Evolutionary conservation across 2,797 vertebrate genomes (phyloP).

Genomic region (Enteromius unitaeniatus): DNA sequence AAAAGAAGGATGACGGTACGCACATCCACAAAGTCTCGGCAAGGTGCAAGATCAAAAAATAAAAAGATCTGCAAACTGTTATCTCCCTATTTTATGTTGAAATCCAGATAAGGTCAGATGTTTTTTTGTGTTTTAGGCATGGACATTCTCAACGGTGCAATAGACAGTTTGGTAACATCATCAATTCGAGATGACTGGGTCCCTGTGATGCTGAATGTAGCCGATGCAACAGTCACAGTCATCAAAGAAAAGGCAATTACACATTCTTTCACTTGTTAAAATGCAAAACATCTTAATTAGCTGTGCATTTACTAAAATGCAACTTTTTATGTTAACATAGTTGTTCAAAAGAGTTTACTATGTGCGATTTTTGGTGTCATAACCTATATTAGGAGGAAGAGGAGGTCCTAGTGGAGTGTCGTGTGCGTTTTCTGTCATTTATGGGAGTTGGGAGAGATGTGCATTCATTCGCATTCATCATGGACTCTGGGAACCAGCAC

Average conservation of each 20-base stretch:
- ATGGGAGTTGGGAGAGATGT: slow-evolving; percentile 93
- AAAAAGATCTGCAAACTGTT: too few species aligned
- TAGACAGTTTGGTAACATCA: slow-evolving; percentile 87
- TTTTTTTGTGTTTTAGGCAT: slow-evolving; percentile 77
- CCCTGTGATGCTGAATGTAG: slow-evolving; percentile 93
- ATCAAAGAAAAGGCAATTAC: slow-evolving; percentile 88
- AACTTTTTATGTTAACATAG: background rate
- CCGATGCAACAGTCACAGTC: slow-evolving; percentile 96
- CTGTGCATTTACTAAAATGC: background rate
- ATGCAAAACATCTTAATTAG: background rate
- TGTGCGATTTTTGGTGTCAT: background rate
- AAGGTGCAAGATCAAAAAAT: too few species aligned
- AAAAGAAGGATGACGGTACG: too few species aligned
- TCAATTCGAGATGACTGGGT: slow-evolving; percentile 88
- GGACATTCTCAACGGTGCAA: slow-evolving; percentile 93
- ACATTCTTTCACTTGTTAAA: background rate
- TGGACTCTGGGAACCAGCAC: slow-evolving; percentile 93
- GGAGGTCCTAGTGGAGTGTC: slow-evolving; percentile 93
- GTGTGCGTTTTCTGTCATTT: slow-evolving; percentile 96
- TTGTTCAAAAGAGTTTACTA: background rate
- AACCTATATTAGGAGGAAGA: slow-evolving; percentile 81
- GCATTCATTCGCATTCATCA: slow-evolving; percentile 95
- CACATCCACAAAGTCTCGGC: too few species aligned
- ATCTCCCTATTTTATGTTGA: background rate
- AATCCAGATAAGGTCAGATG: background rate